Evolutionary conservation across 2,113 vertebrate species (phyloP).

Genomic region (Mormoops blainvillei): DNA sequence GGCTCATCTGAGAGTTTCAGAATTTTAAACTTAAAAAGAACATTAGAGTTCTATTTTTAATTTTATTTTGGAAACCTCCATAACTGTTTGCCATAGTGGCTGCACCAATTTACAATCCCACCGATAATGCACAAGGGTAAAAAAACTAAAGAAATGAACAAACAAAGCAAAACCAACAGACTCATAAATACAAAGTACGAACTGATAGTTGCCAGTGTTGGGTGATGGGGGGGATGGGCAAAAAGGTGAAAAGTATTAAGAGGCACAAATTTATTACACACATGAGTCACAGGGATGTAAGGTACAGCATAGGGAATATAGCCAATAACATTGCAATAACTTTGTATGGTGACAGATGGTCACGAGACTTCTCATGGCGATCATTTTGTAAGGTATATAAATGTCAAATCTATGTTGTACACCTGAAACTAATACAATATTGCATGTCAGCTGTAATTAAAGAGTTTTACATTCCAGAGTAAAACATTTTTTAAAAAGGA

Average conservation of each 20-base stretch:
- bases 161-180: not conserved
- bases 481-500: not conserved
- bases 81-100: not conserved
- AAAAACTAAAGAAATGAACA: not conserved
- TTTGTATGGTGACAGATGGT: not conserved
- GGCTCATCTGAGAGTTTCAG: not conserved
- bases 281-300: not conserved
- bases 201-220: not conserved
- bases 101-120: not conserved
- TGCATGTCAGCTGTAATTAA: not conserved
- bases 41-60: not conserved
- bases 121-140: not conserved
- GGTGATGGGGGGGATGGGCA: not conserved
- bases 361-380: not conserved
- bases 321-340: not conserved
- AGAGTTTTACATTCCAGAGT: not conserved
- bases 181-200: not conserved
- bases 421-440: not conserved
- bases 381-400: not conserved
- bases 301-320: not conserved
- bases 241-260: not conserved
- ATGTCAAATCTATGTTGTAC: not conserved
- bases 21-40: not conserved
- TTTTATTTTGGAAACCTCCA: not conserved
- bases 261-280: not conserved